phyloP scores from a whole-genome alignment of 1,140 invertebrate species.

The Drosophila lini region DNA sequence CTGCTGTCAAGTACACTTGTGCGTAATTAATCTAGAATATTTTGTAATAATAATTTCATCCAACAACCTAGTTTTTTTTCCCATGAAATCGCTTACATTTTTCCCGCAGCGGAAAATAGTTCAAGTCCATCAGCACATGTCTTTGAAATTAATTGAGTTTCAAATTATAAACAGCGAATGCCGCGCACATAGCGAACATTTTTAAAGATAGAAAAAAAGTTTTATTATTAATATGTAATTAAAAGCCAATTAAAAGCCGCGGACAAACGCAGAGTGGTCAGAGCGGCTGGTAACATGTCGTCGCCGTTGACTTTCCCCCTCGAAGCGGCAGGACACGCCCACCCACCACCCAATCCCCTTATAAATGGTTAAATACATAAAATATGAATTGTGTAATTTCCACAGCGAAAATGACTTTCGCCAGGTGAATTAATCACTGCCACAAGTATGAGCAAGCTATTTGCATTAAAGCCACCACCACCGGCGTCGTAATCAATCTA shows the following conservation, averaged over 20 bases:
- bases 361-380: conserved; percentile 25
- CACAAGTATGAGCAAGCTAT: conserved; percentile 40
- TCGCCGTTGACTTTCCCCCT: conserved; percentile 53
- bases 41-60: not conserved
- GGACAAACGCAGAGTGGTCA: conserved; percentile 18
- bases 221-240: conserved; percentile 60
- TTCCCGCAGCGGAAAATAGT: conserved; percentile 13
- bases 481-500: conserved; percentile 67
- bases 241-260: conserved; percentile 60
- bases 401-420: conserved; percentile 68
- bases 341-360: not conserved
- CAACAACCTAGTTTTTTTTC: not conserved
- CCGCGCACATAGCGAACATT: conserved; percentile 38
- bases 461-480: conserved; percentile 46
- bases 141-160: conserved; percentile 51
- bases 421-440: conserved; percentile 64
- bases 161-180: conserved; percentile 38
- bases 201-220: conserved; percentile 25
- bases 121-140: conserved; percentile 32
- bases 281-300: conserved; percentile 28
- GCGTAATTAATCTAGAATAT: conserved; percentile 1
- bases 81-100: conserved; percentile 14
- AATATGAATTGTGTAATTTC: conserved; percentile 42
- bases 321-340: conserved; percentile 2
- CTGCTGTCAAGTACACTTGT: conserved; percentile 5